phyloP scores from a whole-genome alignment of 2,113 vertebrate species.

The Anser cygnoides region DNA sequence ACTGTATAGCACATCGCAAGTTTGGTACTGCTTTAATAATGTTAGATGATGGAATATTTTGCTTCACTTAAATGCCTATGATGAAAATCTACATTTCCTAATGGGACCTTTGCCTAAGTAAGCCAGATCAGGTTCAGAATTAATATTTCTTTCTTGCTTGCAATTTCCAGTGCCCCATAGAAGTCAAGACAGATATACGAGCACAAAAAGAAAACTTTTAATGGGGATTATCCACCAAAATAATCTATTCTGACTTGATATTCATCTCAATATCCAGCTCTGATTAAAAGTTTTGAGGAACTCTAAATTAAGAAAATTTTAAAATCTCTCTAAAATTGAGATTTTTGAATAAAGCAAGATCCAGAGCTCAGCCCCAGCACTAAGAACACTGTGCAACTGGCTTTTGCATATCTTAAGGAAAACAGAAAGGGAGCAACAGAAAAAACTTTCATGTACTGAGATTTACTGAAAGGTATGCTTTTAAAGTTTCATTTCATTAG shows the following conservation, averaged over 20 bases:
- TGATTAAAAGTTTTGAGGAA: not conserved
- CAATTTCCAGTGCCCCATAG: not conserved
- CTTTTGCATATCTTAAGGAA: not conserved
- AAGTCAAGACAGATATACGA: not conserved
- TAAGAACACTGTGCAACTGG: not conserved
- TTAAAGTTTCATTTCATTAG: not conserved
- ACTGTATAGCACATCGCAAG: not conserved
- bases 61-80: not conserved
- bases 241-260: not conserved
- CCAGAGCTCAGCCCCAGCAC: not conserved
- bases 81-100: not conserved
- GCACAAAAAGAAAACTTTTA: not conserved
- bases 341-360: not conserved
- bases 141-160: not conserved
- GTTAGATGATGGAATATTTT: not conserved
- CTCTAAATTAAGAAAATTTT: not conserved
- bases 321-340: not conserved
- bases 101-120: not conserved
- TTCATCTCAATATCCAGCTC: not conserved
- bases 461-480: not conserved
- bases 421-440: not conserved
- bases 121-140: not conserved
- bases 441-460: fast-evolving
- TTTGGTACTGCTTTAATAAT: not conserved
- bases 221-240: not conserved